Evolutionary conservation across 2,888 invertebrate genomes (phyloP), one percentile per base, ranked within the genome.

Genomic region (Carpatolechia fugitivella): DNA sequence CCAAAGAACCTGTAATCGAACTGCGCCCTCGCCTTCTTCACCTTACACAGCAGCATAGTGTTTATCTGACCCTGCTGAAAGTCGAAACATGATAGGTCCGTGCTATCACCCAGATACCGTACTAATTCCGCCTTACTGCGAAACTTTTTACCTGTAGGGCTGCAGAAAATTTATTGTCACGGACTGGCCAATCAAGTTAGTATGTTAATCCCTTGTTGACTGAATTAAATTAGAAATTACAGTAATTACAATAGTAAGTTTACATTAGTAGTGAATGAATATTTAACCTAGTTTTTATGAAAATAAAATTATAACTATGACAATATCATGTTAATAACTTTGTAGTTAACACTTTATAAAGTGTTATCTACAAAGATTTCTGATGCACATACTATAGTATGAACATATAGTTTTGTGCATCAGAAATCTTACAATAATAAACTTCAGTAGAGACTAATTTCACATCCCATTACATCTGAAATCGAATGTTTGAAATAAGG

Each of bases 21-120:
- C 76, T 93, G 92, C 76, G 93, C 92, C 76, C 92, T 92, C 77
- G 92, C 92, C 82, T 92, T 91, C 91, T 93, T 93, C 91, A 92
- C 92, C 91, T 94, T 94, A 82, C 94, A 92, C 78, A 93, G 90
- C 74, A 93, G 90, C 82, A 93, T 91, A 70, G 92, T 91, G 86
- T 94, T 93, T 79, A 95, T 92, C 89, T 94, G 94, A 73, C 96
- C 96, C 74, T 94, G 93, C 76, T 94, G 93, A 85, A 94, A 96
- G 91, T 96, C 96, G 91, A 96, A 95, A 77, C 94, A 93, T 69
- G 94, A 93, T 70, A 96, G 91, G 90, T 96, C 96, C 87, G 94
- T 92, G 75, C 92, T 91, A 82, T 94, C 94, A 77, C 95, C 95
- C 65, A 96, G 92, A 84, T 93, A 93, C 70, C 95, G 92, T 67